Base-by-base conservation (phyloP, 1,140 invertebrate species). In the Sarcophaga peregrina region DNA sequence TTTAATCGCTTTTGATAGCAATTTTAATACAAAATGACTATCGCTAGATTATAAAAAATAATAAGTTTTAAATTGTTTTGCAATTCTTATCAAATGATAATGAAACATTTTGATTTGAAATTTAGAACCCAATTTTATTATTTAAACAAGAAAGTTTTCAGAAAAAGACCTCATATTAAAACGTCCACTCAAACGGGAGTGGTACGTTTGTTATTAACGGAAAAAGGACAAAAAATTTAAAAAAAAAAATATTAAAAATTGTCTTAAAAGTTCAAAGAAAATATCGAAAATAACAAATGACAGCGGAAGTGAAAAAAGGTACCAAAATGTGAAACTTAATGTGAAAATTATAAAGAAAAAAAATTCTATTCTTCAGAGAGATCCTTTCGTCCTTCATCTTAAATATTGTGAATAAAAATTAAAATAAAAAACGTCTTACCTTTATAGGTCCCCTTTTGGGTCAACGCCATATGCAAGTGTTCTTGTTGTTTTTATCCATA, bases 381-480 rank as follows among this genome's bases (percentile, higher is more conserved):
- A 37, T n/a, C n/a, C n/a, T n/a, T n/a, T n/a, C n/a, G n/a, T n/a
- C n/a, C n/a, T n/a, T n/a, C n/a, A n/a, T n/a, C n/a, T n/a, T n/a
- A n/a, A n/a, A n/a, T 37, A 37, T 37, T 37, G 1, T 37, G 4
- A 37, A 74, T 74, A n/a, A 25, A 74, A n/a, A n/a, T n/a, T 2
- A 4, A 74, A 74, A n/a, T n/a, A n/a, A 37, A 17, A 84, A 80
- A 46, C 80, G 58, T 20, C 82, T 83, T 84, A 15, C 11, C 17
- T 6, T 84, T 85, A 5, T 10, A 90, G 88, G 82, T 54, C 85
- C 86, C 45, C 83, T 86, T 0, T 87, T 94, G n/a, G 95, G 95
- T n/a, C 91, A 93, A 8, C 92, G 95, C n/a, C 94, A 95, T 85
- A 83, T 92, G 7, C 94, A 95, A 86, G 90, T 92, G 0, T 82